These are phyloP conservation scores for Trissoscelio sp. DNA, from an alignment of 2,888 invertebrate genomes.

Conservation along the genomic window DNA sequence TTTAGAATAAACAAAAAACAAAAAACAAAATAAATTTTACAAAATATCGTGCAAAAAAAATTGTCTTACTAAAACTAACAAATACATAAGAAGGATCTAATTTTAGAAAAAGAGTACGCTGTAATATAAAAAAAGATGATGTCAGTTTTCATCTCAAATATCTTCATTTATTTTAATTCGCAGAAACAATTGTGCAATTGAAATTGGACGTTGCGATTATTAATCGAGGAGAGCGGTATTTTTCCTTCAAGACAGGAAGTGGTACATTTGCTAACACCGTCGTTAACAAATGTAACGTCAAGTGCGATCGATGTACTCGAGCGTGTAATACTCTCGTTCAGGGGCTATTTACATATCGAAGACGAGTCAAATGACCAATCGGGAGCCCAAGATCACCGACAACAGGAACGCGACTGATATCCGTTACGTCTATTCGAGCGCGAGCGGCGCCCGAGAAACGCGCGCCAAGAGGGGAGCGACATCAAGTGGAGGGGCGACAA, in stretches of 20 bases:
- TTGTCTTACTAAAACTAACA: too few relatives aligned
- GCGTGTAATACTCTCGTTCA: constrained; percentile 47
- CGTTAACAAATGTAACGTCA: constrained; percentile 55
- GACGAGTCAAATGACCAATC: constrained; percentile 55
- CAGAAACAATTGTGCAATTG: not conserved
- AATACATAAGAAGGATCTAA: too few relatives aligned
- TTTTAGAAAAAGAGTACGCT: too few relatives aligned
- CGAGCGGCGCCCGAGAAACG: constrained; percentile 24
- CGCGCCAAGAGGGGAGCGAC: not conserved
- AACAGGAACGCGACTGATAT: constrained; percentile 51
- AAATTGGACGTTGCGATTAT: not conserved
- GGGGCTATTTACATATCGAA: constrained; percentile 57
- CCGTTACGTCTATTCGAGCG: constrained; percentile 41
- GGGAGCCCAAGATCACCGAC: constrained; percentile 26
- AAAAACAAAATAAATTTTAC: too few relatives aligned
- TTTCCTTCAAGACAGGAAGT: constrained; percentile 12
- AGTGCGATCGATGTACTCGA: constrained; percentile 55
- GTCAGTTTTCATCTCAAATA: too few relatives aligned
- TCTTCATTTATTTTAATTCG: not conserved
- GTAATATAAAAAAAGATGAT: not conserved
- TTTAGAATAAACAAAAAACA: too few relatives aligned
- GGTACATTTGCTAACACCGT: constrained; percentile 34
- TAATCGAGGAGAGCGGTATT: not conserved
- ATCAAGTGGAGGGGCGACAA: not conserved
- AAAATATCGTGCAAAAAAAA: too few relatives aligned